A percentile compares a stretch with the other conserved stretches of the same genome.
phyloP scores from a whole-genome alignment of 2,797 vertebrate species.

The Petrocephalus sullivani region DNA sequence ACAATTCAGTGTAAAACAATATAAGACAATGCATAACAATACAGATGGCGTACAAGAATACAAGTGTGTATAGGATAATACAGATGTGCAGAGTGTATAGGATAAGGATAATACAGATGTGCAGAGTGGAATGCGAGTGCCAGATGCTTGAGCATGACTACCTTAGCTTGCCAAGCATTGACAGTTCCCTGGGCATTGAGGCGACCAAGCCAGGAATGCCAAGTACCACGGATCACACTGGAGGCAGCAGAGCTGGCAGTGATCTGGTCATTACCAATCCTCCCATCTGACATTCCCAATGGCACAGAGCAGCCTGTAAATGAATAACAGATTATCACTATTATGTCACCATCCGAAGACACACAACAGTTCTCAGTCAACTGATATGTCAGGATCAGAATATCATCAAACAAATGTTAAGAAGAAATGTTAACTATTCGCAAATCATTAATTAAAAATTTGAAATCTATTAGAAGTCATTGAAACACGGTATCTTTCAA shows the following conservation, averaged over 20 bases:
- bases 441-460: neutral
- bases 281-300: conserved; percentile 77
- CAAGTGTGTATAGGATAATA: too few species aligned
- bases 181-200: conserved; percentile 72
- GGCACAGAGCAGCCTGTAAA: conserved; percentile 82
- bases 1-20: neutral
- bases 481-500: neutral
- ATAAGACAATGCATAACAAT: neutral
- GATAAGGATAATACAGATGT: too few species aligned
- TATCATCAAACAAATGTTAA: neutral
- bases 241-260: conserved; percentile 74
- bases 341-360: neutral
- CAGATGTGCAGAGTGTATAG: neutral
- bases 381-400: neutral
- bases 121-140: neutral
- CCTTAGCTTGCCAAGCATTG: conserved; percentile 91
- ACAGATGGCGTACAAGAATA: neutral
- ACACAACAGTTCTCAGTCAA: neutral
- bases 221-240: conserved; percentile 69
- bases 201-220: conserved; percentile 74
- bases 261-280: conserved; percentile 69
- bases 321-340: neutral
- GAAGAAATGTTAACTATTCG: neutral
- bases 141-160: conserved; percentile 44
- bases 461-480: neutral